Evolutionary conservation across 2,113 vertebrate genomes (phyloP).

Genomic region (Callorhinus ursinus): DNA sequence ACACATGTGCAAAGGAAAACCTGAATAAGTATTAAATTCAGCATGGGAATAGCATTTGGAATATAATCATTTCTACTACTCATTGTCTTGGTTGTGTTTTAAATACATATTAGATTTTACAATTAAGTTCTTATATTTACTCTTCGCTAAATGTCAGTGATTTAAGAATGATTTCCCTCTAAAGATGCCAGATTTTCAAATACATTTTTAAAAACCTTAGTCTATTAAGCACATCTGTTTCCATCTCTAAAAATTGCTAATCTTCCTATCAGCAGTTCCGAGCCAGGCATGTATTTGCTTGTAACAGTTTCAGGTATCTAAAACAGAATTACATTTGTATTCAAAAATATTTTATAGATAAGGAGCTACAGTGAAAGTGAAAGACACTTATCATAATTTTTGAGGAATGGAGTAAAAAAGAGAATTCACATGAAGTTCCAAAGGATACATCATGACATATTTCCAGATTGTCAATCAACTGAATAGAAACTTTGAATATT

Average conservation of each 20-base stretch:
- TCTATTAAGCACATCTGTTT: conserved; percentile 41
- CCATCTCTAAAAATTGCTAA: conserved; percentile 9
- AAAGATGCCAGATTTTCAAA: conserved; percentile 28
- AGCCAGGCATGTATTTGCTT: not conserved
- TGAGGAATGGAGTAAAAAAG: not conserved
- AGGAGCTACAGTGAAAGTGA: not conserved
- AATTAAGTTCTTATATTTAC: conserved; percentile 28
- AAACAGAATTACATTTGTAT: not conserved
- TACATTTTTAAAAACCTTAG: not conserved
- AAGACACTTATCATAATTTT: not conserved
- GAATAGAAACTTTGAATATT: not conserved
- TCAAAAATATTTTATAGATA: not conserved
- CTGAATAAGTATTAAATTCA: not conserved
- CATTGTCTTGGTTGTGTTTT: conserved; percentile 25
- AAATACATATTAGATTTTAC: conserved; percentile 32
- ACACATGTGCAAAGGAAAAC: conserved; percentile 12
- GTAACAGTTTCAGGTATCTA: not conserved
- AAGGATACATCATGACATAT: not conserved
- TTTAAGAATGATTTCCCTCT: conserved; percentile 46
- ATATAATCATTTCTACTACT: not conserved
- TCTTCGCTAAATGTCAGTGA: conserved; percentile 37
- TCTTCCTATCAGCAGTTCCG: conserved; percentile 40
- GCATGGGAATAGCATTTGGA: not conserved
- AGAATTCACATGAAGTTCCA: not conserved
- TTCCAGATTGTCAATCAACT: not conserved